Base-by-base conservation (phyloP, 2,888 invertebrate genomes). In the Himalopsyche anomala region DNA sequence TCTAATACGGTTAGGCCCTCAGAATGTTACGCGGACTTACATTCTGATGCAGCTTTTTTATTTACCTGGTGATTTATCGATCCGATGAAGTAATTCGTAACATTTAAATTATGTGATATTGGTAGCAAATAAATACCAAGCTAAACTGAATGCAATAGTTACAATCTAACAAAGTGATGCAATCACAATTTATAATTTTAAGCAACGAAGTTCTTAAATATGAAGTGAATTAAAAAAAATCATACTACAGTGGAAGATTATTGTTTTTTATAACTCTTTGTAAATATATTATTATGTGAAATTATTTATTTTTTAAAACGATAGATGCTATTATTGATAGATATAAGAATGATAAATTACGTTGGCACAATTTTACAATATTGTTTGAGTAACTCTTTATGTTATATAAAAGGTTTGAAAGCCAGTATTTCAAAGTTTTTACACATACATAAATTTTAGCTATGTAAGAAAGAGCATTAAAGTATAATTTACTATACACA, bases 201-300 rank as follows among this genome's bases (percentile, higher is more conserved):
- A 62, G 36, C 15, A 74, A 36, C 36, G 3, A 74, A 74, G 15
- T 36, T 74, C 36, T 36, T 74, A 36, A n/a, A 15, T 74, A 19
- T 62, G 28, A 62, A 38, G 38, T 74, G 74, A 74, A 74, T 28
- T 74, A 74, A 74, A 62, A 74, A 9, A 74, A 15, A 36, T 74
- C n/a, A 74, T 19, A 38, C 28, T 74, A 38, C 38, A 5, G 74
- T 74, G 74, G 38, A 74, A 74, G 15, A 15, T 74, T 12, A 74
- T 38, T 74, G 51, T 38, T 74, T 74, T 38, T 12, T 38, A 15
- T 15, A 69, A 36, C 11, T 36, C 38, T 74, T 36, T 36, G 69
- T 69, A 28, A 28, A 69, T 69, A 28, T 28, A 28, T 28, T 28
- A 69, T 69, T 56, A 56, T 3, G 56, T 56, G n/a, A 19, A 56